These are phyloP conservation scores for Oceanites oceanicus DNA, from an alignment of 2,113 vertebrate species.

Conservation along the genomic window DNA sequence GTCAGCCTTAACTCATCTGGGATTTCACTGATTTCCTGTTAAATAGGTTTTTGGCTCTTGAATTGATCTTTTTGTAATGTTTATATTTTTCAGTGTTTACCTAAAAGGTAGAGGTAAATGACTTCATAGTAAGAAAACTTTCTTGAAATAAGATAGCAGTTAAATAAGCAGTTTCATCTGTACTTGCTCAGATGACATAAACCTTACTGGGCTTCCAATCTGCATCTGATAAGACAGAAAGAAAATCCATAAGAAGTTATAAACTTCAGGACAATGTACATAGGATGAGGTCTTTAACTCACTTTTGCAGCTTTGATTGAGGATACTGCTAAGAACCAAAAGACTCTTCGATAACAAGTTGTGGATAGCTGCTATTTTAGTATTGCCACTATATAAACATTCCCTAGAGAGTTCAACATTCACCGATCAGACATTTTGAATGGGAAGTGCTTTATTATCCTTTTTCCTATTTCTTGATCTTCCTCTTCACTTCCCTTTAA, in stretches of 20 bases:
- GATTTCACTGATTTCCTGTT: background rate
- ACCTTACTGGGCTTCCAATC: background rate
- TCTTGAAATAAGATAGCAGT: background rate
- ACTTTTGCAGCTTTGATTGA: background rate
- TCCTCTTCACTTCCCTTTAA: background rate
- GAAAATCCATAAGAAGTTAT: background rate
- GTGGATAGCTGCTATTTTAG: background rate
- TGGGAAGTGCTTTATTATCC: background rate
- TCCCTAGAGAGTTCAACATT: background rate
- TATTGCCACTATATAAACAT: background rate
- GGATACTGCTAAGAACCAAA: background rate
- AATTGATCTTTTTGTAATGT: background rate
- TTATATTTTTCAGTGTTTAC: background rate
- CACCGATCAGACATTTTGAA: background rate
- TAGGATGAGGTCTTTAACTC: background rate
- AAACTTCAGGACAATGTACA: background rate
- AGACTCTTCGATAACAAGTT: background rate
- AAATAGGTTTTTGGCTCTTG: background rate
- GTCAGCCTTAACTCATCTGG: background rate
- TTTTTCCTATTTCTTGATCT: background rate
- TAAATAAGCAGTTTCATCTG: background rate
- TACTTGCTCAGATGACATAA: background rate
- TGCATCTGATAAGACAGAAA: background rate
- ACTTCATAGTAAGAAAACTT: background rate
- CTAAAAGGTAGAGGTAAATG: background rate